Conservation (phyloP, 2,888 invertebrate genomes). For the Xestia ashworthii region DNA sequence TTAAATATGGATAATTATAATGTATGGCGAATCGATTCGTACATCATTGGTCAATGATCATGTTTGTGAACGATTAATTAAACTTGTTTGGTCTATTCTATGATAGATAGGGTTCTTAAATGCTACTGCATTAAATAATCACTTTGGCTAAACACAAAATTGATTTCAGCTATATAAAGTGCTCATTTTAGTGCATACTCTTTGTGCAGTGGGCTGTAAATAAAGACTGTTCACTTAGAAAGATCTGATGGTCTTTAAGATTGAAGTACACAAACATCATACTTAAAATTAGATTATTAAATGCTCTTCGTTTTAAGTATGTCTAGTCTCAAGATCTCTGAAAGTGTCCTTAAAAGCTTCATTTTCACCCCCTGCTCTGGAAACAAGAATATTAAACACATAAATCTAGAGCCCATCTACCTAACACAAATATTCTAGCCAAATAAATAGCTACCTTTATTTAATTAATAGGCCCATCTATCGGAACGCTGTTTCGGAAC, state of each 20-base stretch:
- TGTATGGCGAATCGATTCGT: constrained; percentile 3
- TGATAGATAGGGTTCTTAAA: not conserved
- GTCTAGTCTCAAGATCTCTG: constrained; percentile 2
- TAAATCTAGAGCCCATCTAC: constrained; percentile 19
- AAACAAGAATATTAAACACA: constrained; percentile 28
- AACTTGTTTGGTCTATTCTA: not conserved
- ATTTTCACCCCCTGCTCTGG: constrained; percentile 3
- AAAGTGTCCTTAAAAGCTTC: not conserved
- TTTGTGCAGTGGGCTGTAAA: not conserved
- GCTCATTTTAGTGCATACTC: not conserved
- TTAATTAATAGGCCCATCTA: constrained; percentile 45
- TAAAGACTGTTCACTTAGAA: not conserved
- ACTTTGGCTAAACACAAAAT: not conserved
- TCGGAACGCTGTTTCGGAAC: constrained; percentile 29
- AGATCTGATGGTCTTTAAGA: not conserved
- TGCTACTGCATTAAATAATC: not conserved
- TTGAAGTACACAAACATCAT: not conserved
- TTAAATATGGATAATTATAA: constrained; percentile 35
- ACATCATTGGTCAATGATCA: constrained; percentile 13
- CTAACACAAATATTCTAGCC: not conserved
- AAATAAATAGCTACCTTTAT: constrained; percentile 22
- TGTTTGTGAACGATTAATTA: not conserved
- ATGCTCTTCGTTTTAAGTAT: not conserved
- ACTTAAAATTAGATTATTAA: not conserved
- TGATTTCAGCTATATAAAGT: not conserved